Base-by-base conservation (phyloP, 2,113 vertebrate genomes). In the Siniperca chuatsi region DNA sequence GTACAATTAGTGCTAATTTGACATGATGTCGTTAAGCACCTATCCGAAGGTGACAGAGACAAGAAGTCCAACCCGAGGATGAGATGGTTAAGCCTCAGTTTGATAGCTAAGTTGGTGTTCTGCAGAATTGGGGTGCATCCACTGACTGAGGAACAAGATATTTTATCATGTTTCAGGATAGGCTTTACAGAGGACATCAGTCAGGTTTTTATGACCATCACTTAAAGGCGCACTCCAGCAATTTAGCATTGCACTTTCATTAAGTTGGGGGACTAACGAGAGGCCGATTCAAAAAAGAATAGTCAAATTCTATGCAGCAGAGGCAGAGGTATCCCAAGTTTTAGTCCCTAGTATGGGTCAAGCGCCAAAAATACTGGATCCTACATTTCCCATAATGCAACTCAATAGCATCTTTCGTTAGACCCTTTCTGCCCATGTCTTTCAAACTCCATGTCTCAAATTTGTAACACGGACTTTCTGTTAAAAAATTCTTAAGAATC, bases 1-100 rank as follows among this genome's bases (percentile, higher is more conserved):
- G 72, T 11, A 46, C 84, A 79, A 78, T 85, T 64, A 91, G 93
- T 92, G 94, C 95, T 95, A 94, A 96, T 96, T 95, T 90, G 84
- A 82, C 75, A 50, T 94, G 87, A 92, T 95, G 94, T 75, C 11
- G 61, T 78, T 89, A 55, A 58, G 65, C 80, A 58, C 15, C 54
- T 33, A 62, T 76, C 44, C 1, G 5, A 73, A 83, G 67, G 46
- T 54, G 69, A 75, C 29, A n/a, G 48, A 82, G 58, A 85, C 74
- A 61, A 78, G 64, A 54, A 54, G 44, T 68, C 33, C 67, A 46
- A 50, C 46, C 6, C 5, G 18, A 46, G 33, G 73, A 70, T 58
- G 11, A 60, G 2, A 52, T 18, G 35, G 42, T 55, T 62, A n/a
- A 29, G 25, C n/a, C 7, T 58, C 16, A 58, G 20, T 64, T 65